A percentile compares a stretch with the other conserved stretches of the same genome.
These are phyloP conservation scores for Eupithecia pulchellata DNA, from an alignment of 2,888 invertebrate genomes.

Conservation along the genomic window DNA sequence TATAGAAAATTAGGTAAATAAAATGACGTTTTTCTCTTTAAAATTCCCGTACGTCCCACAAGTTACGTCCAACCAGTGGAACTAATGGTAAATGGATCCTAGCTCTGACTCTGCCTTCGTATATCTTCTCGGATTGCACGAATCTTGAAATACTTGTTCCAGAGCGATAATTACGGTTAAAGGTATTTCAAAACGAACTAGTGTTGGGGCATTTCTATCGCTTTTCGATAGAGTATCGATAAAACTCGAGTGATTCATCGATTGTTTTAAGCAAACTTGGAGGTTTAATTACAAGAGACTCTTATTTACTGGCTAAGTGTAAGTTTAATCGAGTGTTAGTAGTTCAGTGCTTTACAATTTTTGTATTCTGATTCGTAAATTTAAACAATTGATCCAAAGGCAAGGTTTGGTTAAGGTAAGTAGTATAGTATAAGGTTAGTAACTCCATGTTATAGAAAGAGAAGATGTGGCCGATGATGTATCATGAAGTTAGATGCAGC, in stretches of 20 bases:
- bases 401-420: background rate
- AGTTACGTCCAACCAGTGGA: background rate
- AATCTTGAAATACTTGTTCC: conserved; percentile 59
- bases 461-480: no score
- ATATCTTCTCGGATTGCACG: conserved; percentile 52
- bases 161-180: conserved; percentile 63
- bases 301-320: background rate
- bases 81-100: background rate
- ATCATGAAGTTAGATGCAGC: no score
- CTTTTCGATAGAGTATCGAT: conserved; percentile 15
- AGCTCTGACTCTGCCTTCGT: conserved; percentile 36
- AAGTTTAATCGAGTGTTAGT: background rate
- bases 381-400: background rate
- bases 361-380: background rate
- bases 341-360: background rate
- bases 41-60: background rate
- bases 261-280: conserved; percentile 1
- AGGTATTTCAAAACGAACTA: conserved; percentile 56
- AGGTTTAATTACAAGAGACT: background rate
- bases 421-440: no score
- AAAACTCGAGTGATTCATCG: conserved; percentile 8
- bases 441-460: no score
- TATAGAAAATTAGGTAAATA: no score
- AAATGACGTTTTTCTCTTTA: no score
- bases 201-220: conserved; percentile 16